Conservation (phyloP, 1,140 invertebrate species). For the Ceratina calcarata region DNA sequence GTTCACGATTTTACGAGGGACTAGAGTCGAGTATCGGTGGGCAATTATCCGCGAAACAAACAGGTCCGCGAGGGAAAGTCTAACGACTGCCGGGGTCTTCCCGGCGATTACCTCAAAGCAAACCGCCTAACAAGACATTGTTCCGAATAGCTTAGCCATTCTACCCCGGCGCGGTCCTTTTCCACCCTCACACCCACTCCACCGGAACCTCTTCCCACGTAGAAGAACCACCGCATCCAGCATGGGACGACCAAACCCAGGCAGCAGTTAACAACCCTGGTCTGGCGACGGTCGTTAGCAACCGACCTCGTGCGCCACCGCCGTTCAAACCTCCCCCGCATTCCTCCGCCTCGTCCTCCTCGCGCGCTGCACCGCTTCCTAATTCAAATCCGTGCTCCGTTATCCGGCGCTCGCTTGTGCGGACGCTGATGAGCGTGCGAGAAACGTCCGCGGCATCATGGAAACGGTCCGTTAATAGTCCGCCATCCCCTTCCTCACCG, state of each 20-base stretch:
- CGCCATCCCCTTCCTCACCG: background rate
- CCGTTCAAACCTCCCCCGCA: background rate
- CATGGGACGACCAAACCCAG: conserved; percentile 63
- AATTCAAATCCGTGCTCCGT: conserved; percentile 57
- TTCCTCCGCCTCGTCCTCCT: conserved; percentile 9
- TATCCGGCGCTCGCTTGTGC: background rate
- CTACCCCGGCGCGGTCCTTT: conserved; percentile 58
- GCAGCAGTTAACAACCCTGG: conserved; percentile 75
- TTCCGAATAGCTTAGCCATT: conserved; percentile 75
- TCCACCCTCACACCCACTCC: conserved; percentile 54
- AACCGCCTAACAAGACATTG: conserved; percentile 78
- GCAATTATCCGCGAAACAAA: conserved; percentile 70
- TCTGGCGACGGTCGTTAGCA: conserved; percentile 77
- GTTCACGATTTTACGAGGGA: conserved; percentile 66
- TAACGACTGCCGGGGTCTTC: conserved; percentile 70
- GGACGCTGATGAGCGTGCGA: conserved; percentile 34
- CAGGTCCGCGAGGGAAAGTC: conserved; percentile 63
- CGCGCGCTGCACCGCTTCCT: conserved; percentile 34
- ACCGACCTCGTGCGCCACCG: conserved; percentile 60
- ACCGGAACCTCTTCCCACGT: conserved; percentile 52
- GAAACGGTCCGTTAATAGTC: conserved; percentile 38
- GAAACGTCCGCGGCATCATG: conserved; percentile 35
- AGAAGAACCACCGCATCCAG: conserved; percentile 62
- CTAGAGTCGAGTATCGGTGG: conserved; percentile 64
- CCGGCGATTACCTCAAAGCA: conserved; percentile 75